Conservation (phyloP, 2,888 invertebrate species). For the Tinea semifulvella region DNA sequence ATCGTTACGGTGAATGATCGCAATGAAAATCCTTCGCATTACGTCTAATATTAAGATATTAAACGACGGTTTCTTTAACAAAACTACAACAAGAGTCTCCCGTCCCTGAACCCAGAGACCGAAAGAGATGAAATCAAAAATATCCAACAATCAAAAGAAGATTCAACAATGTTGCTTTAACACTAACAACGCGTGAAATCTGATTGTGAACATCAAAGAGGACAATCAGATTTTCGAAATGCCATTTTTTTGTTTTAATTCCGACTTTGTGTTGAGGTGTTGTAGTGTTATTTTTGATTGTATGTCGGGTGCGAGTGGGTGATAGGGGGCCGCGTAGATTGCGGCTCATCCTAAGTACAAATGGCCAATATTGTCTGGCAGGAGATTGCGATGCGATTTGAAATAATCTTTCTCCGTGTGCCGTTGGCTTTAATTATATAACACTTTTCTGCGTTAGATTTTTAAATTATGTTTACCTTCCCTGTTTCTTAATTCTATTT, state of each 20-base stretch:
- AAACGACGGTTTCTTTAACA: too few relatives aligned
- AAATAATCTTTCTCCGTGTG: background rate
- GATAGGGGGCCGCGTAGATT: conserved; percentile 14
- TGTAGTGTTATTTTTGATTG: background rate
- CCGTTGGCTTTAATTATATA: background rate
- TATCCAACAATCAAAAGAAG: conserved; percentile 57
- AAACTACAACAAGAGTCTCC: background rate
- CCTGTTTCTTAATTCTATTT: background rate
- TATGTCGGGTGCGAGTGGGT: background rate
- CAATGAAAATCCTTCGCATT: too few relatives aligned
- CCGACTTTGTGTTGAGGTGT: background rate
- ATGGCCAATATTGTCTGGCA: conserved; percentile 27
- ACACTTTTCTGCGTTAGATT: background rate
- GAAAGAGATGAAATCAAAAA: conserved; percentile 61
- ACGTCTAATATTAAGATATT: too few relatives aligned
- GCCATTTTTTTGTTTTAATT: background rate
- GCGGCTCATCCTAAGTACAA: conserved; percentile 21
- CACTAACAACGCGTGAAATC: conserved; percentile 33
- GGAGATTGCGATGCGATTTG: conserved; percentile 10
- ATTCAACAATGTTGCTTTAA: conserved; percentile 55
- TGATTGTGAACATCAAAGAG: conserved; percentile 35
- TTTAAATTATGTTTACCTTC: background rate
- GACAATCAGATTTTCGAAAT: conserved; percentile 20
- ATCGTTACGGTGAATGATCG: too few relatives aligned
- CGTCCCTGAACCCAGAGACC: conserved; percentile 35